Conservation (phyloP, 2,888 invertebrate species). For the Nasonovia ribisnigri region DNA sequence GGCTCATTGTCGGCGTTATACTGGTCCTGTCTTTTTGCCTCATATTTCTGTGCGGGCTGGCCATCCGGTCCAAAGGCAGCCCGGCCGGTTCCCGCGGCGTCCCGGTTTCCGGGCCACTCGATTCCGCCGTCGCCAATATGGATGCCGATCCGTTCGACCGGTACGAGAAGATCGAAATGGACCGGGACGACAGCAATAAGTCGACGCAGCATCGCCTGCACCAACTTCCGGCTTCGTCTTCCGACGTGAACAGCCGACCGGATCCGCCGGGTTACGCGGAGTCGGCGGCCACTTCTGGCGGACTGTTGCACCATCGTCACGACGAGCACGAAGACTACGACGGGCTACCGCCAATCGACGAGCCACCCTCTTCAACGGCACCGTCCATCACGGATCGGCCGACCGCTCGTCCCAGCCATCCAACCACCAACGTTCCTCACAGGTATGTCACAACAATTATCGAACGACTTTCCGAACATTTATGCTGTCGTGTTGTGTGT, state of each 20-base stretch:
- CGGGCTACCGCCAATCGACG: background rate
- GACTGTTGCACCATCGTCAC: too few species aligned
- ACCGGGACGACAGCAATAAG: conserved; percentile 70
- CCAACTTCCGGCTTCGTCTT: background rate
- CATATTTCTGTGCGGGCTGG: conserved; percentile 76
- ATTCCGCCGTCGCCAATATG: conserved; percentile 68
- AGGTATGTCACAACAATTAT: background rate
- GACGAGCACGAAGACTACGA: background rate
- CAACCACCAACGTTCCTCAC: conserved; percentile 28
- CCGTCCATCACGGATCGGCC: conserved; percentile 30
- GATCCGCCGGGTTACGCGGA: background rate
- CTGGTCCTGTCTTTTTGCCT: conserved; percentile 77
- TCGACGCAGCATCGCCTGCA: background rate
- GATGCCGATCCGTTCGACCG: conserved; percentile 72
- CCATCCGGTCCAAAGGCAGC: conserved; percentile 65
- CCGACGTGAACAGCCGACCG: background rate
- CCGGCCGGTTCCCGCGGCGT: conserved; percentile 46
- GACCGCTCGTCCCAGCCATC: conserved; percentile 50
- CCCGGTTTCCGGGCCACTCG: background rate
- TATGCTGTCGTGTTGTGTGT: background rate
- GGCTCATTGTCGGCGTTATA: conserved; percentile 77
- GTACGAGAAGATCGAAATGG: conserved; percentile 85
- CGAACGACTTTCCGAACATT: background rate
- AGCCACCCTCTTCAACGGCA: background rate
- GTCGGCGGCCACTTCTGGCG: background rate